Evolutionary conservation across 2,888 invertebrate genomes (phyloP).

Genomic region (Netelia fuscicornis): DNA sequence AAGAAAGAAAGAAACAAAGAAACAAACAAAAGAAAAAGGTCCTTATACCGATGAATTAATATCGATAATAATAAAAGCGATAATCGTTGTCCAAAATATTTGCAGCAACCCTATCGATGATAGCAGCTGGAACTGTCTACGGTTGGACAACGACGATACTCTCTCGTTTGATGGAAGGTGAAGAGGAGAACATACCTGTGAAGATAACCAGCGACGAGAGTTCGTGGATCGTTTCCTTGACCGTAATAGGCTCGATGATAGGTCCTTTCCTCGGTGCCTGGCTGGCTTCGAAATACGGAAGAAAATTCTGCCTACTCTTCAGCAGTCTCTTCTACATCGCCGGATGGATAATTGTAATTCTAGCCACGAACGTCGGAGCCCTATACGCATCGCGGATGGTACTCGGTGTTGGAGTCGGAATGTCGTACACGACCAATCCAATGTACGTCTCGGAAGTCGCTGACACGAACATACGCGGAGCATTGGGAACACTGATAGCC

Average conservation of each 20-base stretch:
- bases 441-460: slow-evolving; percentile 83
- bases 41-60: too few species aligned
- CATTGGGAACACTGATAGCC: slow-evolving; percentile 81
- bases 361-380: slow-evolving; percentile 75
- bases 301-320: slow-evolving; percentile 78
- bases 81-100: slow-evolving; percentile 3
- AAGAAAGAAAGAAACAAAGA: too few species aligned
- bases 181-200: slow-evolving; percentile 74
- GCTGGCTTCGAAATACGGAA: slow-evolving; percentile 79
- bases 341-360: slow-evolving; percentile 81
- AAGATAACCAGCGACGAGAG: slow-evolving; percentile 77
- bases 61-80: too few species aligned
- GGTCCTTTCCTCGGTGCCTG: slow-evolving; percentile 82
- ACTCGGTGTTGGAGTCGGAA: slow-evolving; percentile 81
- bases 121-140: slow-evolving; percentile 82
- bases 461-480: slow-evolving; percentile 81
- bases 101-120: slow-evolving; percentile 83
- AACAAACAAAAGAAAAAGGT: too few species aligned
- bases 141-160: slow-evolving; percentile 82
- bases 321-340: slow-evolving; percentile 81
- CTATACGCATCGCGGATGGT: slow-evolving; percentile 79
- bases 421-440: slow-evolving; percentile 82
- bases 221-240: slow-evolving; percentile 82
- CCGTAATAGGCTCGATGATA: slow-evolving; percentile 82
- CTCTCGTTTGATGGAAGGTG: slow-evolving; percentile 72